These are phyloP conservation scores for Andrena dorsata DNA, from an alignment of 2,888 invertebrate genomes.

Conservation along the genomic window DNA sequence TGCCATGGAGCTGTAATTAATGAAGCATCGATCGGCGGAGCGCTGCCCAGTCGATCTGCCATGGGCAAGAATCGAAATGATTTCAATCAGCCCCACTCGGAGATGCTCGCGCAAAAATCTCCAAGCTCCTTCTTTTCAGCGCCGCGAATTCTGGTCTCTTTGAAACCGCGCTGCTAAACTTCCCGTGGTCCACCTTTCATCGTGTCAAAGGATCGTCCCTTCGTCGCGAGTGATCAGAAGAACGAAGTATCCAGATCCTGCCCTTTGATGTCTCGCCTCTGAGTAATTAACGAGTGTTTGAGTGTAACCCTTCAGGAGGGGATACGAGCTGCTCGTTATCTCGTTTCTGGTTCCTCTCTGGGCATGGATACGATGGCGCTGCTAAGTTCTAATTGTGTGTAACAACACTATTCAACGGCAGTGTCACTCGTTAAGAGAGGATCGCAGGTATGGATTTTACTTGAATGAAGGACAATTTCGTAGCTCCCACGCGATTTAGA, in stretches of 20 bases:
- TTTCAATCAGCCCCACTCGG: conserved; percentile 40
- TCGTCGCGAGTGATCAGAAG: conserved; percentile 24
- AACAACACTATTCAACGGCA: neutral
- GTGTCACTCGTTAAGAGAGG: neutral
- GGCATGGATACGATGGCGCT: neutral
- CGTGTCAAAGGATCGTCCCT: conserved; percentile 6
- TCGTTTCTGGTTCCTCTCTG: neutral
- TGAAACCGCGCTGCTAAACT: conserved; percentile 23
- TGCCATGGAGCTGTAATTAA: conserved; percentile 59
- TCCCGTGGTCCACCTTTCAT: conserved; percentile 17
- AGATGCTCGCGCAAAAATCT: neutral
- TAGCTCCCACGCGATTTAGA: neutral
- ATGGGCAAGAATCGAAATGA: conserved; percentile 33
- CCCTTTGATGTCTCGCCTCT: neutral
- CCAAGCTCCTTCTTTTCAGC: neutral
- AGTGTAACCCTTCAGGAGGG: conserved; percentile 6
- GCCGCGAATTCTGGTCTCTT: conserved; percentile 25
- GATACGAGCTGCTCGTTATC: conserved; percentile 8
- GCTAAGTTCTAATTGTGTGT: neutral
- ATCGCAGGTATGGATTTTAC: neutral
- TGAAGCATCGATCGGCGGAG: conserved; percentile 36
- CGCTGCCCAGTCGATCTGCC: conserved; percentile 7
- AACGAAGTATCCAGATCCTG: conserved; percentile 22
- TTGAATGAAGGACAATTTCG: too few species aligned
- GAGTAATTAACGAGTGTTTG: conserved; percentile 17